phyloP scores from a whole-genome alignment of 2,888 invertebrate genomes.

The Ennomos erosarius region DNA sequence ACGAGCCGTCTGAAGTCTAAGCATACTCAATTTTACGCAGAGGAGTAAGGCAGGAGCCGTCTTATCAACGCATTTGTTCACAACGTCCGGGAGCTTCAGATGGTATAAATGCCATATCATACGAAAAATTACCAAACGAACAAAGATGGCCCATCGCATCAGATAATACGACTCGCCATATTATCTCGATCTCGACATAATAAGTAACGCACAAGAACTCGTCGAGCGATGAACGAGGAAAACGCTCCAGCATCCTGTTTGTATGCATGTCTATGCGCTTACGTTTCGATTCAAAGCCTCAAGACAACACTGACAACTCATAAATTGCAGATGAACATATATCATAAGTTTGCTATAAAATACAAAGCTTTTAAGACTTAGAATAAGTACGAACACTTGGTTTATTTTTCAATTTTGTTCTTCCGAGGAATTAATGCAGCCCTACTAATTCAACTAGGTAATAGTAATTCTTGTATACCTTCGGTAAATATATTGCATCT shows the following conservation, averaged over 20 bases:
- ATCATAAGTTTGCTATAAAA: constrained; percentile 40
- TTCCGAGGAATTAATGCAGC: no score
- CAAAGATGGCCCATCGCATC: constrained; percentile 37
- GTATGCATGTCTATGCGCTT: constrained; percentile 54
- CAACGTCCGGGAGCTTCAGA: no score
- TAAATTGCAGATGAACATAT: constrained; percentile 51
- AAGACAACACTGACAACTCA: constrained; percentile 50
- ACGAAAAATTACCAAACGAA: constrained; percentile 6
- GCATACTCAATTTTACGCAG: no score
- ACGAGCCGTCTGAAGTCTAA: no score
- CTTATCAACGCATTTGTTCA: no score
- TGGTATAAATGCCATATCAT: no score
- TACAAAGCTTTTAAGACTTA: constrained; percentile 3
- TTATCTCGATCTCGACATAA: constrained; percentile 46
- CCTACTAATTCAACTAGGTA: no score
- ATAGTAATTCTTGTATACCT: no score
- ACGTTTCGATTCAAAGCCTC: constrained; percentile 48
- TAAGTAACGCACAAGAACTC: constrained; percentile 55
- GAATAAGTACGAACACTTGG: background rate
- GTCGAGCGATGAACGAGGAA: constrained; percentile 64
- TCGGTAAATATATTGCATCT: no score
- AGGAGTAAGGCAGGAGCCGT: no score
- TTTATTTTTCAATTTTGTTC: background rate
- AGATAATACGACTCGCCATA: constrained; percentile 47
- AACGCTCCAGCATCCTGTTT: constrained; percentile 73